phyloP scores from a whole-genome alignment of 2,797 vertebrate species.

The Phalanger gymnotis region DNA sequence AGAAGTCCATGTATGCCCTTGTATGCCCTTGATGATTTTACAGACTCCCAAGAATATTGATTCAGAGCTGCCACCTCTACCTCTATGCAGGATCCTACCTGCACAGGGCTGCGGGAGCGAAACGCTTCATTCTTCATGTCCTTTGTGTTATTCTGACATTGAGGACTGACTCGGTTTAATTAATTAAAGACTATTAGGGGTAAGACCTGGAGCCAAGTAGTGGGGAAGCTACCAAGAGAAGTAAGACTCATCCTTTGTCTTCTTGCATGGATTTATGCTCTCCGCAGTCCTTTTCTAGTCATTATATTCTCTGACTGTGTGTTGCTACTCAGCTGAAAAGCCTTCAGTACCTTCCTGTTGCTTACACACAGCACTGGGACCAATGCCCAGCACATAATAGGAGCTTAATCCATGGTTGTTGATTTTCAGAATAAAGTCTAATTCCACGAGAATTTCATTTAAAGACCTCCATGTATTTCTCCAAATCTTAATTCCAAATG shows the following conservation, averaged over 20 bases:
- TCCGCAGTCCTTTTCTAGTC: not conserved
- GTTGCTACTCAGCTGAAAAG: not conserved
- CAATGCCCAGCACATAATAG: not conserved
- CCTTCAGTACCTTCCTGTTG: not conserved
- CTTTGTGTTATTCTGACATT: not conserved
- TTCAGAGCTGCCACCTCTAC: not conserved
- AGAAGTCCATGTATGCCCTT: not conserved
- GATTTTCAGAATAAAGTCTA: not conserved
- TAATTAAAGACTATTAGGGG: not conserved
- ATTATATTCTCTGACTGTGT: not conserved
- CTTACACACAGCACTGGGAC: not conserved
- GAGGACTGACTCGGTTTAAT: not conserved
- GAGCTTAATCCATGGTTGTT: not conserved
- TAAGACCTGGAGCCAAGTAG: not conserved
- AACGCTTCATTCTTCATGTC: not conserved
- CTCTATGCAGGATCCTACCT: not conserved
- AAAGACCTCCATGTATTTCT: not conserved
- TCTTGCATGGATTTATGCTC: not conserved
- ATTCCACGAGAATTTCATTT: not conserved
- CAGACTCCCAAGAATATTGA: not conserved
- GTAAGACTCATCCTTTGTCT: not conserved
- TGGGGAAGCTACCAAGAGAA: not conserved
- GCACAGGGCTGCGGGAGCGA: not conserved
- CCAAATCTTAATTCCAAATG: not conserved
- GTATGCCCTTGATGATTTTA: not conserved